Evolutionary conservation across 2,888 invertebrate genomes (phyloP), one percentile per base, ranked within the genome.

Genomic region (Apodemia zela): DNA sequence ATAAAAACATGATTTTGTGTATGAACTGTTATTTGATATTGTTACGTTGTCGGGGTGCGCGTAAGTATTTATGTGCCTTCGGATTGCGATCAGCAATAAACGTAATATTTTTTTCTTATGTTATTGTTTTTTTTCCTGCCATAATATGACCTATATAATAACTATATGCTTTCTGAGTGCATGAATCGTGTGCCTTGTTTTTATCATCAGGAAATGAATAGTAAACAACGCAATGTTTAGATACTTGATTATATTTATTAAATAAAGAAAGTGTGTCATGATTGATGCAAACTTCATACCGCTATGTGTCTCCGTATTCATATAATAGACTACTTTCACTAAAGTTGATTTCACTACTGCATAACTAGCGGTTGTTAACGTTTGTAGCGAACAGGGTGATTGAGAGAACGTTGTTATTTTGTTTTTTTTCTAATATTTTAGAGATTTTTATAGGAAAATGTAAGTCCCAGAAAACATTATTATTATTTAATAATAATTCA

Each of bases 31-130:
- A 77, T 74, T 75, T 75, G 71, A 75, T 77, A 76, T 78, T 72
- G 79, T 89, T 86, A 89, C 89, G 90, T 91, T 89, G 89, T 84
- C 90, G 89, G 84, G 80, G 88, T 72, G 88, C 89, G 91, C 89
- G 89, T 89, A 85, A 85, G 11, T 78, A 73, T 74, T 86, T 87
- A 88, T 90, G 89, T 90, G 90, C 90, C 88, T 89, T 87, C 88
- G 89, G 87, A 90, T 91, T 91, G 91, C 89, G 74, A 75, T 73
- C 71, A 73, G 89, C 90, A 91, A 91, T 90, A 91, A 91, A 91
- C 89, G 91, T 91, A 85, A 89, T 87, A 82, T 85, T 87, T 89
- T 86, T 82, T 79, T 73, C 75, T 75, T 73, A 75, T 78, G 78
- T 73, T 72, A 75, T 82, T 77, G 69, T 73, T 78, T 77, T 74